Evolutionary conservation across 2,888 invertebrate genomes (phyloP).

Genomic region (Priocnemis perturbator): DNA sequence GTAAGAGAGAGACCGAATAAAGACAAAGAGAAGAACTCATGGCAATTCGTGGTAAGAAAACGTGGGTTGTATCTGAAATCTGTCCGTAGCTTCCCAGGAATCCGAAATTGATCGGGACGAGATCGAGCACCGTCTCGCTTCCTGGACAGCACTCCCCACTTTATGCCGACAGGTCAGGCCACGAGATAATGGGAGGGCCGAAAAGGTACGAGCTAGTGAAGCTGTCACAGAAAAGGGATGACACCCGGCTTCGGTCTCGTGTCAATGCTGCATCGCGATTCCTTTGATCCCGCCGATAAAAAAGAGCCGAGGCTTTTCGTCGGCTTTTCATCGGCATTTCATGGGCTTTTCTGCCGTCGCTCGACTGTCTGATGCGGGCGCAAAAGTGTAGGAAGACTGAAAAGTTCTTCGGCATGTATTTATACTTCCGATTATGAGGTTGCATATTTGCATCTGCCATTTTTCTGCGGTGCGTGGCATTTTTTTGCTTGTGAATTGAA

Average conservation of each 20-base stretch:
- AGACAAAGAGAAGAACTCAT: too few species aligned
- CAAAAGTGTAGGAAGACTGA: neutral
- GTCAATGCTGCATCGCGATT: conserved; percentile 43
- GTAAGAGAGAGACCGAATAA: too few species aligned
- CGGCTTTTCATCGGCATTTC: conserved; percentile 1
- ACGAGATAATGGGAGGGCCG: conserved; percentile 59
- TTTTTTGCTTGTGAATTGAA: too few species aligned
- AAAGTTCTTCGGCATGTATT: neutral
- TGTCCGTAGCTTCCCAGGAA: conserved; percentile 35
- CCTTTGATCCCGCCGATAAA: conserved; percentile 54
- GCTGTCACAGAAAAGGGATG: conserved; percentile 69
- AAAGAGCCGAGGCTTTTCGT: conserved; percentile 11
- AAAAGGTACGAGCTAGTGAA: conserved; percentile 60
- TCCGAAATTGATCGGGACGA: conserved; percentile 59
- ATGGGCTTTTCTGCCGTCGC: neutral
- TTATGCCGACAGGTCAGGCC: conserved; percentile 54
- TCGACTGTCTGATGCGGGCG: neutral
- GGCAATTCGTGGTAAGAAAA: neutral
- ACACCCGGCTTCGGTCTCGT: conserved; percentile 49
- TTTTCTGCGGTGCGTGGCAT: too few species aligned
- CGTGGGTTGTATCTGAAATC: too few species aligned
- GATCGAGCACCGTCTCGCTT: conserved; percentile 59
- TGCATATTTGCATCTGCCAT: too few species aligned
- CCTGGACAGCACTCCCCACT: conserved; percentile 65
- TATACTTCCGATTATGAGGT: too few species aligned